Conservation (phyloP, 2,888 invertebrate species). For the Spilosoma lubricipeda region DNA sequence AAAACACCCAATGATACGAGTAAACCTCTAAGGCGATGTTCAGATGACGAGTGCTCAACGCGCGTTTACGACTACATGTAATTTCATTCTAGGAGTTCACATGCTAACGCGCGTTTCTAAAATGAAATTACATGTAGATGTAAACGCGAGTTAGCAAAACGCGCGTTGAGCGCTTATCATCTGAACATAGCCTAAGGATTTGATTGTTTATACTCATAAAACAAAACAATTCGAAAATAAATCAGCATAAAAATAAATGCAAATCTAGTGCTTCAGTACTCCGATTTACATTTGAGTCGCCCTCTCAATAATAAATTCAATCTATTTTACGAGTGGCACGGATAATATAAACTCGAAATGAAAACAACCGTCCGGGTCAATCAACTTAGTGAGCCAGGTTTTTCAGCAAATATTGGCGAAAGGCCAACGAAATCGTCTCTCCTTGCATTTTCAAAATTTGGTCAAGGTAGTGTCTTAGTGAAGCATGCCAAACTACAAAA, state of each 20-base stretch:
- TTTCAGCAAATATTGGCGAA: neutral
- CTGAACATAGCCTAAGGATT: too few relatives aligned
- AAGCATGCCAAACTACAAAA: neutral
- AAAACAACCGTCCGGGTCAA: neutral
- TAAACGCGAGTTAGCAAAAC: too few relatives aligned
- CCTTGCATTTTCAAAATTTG: neutral
- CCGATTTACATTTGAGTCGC: conserved; percentile 24
- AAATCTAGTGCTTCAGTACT: conserved; percentile 18
- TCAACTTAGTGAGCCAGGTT: neutral
- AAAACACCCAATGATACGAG: too few relatives aligned
- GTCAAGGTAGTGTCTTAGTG: neutral
- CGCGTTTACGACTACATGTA: too few relatives aligned
- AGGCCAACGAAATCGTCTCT: neutral
- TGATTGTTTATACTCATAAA: conserved; percentile 1
- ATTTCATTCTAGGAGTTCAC: too few relatives aligned
- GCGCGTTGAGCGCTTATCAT: too few relatives aligned
- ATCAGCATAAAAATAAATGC: conserved; percentile 29
- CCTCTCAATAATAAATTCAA: conserved; percentile 23
- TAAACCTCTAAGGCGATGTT: too few relatives aligned
- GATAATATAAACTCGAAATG: conserved; percentile 7
- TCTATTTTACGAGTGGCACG: conserved; percentile 21
- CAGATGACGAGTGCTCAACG: too few relatives aligned
- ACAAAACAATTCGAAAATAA: neutral
- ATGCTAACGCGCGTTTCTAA: too few relatives aligned
- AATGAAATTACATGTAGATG: too few relatives aligned